Percentiles rank a stretch among this genome's conserved stretches.
Evolutionary conservation across 2,113 vertebrate species (phyloP).

Genomic region (Plectropomus leopardus): DNA sequence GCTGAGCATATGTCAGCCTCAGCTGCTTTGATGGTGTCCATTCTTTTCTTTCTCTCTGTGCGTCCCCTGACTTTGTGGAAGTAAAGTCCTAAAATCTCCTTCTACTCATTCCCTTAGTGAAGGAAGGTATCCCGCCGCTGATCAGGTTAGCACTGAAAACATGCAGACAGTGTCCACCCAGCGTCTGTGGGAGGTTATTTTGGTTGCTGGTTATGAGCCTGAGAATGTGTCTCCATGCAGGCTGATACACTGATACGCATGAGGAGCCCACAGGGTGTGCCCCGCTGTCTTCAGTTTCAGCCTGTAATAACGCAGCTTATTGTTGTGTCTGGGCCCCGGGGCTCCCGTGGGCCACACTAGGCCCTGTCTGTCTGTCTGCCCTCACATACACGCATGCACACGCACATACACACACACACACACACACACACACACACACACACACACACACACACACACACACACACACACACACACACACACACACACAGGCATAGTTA

Average conservation of each 20-base stretch:
- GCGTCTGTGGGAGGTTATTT: conserved; percentile 11
- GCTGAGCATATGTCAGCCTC: neutral
- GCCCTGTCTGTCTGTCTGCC: conserved; percentile 45
- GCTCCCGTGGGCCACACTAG: conserved; percentile 50
- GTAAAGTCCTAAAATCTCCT: neutral
- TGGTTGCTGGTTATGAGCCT: conserved; percentile 9
- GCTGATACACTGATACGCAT: conserved; percentile 32
- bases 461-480: conserved; percentile 13
- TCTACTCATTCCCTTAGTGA: neutral
- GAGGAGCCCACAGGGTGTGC: conserved; percentile 50
- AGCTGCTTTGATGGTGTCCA: neutral
- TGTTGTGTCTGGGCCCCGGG: conserved; percentile 62
- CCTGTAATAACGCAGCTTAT: conserved; percentile 74
- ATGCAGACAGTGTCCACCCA: neutral
- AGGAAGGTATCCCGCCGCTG: neutral
- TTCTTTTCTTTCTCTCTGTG: no score
- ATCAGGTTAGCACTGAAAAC: neutral
- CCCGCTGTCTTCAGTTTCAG: conserved; percentile 58
- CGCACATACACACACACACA: no score
- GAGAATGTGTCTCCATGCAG: conserved; percentile 23
- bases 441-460: conserved; percentile 18
- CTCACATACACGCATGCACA: neutral
- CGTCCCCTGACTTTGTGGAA: neutral
- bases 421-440: conserved; percentile 13
- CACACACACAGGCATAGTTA: conserved; percentile 19